Conservation (phyloP, 2,888 invertebrate species). For the Meghimatium bilineatum region DNA sequence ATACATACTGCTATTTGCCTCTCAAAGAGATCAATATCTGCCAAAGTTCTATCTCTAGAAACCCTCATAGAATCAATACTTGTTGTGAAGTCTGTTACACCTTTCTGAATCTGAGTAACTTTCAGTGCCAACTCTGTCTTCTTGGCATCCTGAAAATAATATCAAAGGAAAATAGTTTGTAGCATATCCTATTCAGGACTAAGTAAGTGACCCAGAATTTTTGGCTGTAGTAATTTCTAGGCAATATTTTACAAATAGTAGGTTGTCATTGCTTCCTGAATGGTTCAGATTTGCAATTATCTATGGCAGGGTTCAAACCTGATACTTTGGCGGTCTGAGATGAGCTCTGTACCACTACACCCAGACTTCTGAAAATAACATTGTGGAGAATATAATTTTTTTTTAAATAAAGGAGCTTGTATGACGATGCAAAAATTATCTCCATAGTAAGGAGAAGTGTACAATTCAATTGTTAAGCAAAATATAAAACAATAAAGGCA, state of each 20-base stretch:
- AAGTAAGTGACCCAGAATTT: no score
- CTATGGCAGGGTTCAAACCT: no score
- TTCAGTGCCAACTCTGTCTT: slow-evolving; percentile 88
- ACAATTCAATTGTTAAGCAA: no score
- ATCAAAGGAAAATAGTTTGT: neutral
- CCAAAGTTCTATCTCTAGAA: slow-evolving; percentile 92
- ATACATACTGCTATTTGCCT: slow-evolving; percentile 66
- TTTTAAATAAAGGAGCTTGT: neutral
- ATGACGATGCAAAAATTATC: neutral
- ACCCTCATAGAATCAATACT: slow-evolving; percentile 96
- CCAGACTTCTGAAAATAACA: no score
- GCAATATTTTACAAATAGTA: no score
- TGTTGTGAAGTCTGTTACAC: slow-evolving; percentile 90
- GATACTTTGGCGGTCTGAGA: no score
- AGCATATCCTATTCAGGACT: neutral
- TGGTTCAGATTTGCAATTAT: no score
- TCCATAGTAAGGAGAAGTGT: neutral
- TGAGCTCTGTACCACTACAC: no score
- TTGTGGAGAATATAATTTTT: no score
- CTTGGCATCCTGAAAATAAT: slow-evolving; percentile 80
- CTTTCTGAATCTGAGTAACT: slow-evolving; percentile 88
- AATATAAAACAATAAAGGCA: no score
- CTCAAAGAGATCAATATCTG: slow-evolving; percentile 74
- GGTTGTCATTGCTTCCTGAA: no score
- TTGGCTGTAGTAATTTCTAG: no score